phyloP scores from a whole-genome alignment of 2,113 vertebrate species.

The Eulacestoma nigropectus region DNA sequence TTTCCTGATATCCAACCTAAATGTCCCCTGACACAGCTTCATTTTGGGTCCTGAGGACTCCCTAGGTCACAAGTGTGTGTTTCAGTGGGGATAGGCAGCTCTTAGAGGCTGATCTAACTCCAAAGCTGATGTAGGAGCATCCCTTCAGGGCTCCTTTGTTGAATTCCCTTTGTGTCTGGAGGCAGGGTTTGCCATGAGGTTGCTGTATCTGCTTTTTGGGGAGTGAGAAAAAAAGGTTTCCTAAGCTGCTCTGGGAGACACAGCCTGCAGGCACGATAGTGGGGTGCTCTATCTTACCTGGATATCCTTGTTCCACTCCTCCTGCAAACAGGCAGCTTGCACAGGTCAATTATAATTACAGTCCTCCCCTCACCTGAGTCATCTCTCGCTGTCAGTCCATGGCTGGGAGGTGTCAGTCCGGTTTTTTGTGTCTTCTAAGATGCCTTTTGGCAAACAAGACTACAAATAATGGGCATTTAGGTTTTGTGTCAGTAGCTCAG shows the following conservation, averaged over 20 bases:
- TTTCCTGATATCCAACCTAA: background rate
- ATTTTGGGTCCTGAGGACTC: background rate
- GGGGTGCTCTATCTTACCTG: background rate
- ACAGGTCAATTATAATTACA: background rate
- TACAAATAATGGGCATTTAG: background rate
- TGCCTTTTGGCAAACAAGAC: background rate
- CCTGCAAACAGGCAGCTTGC: background rate
- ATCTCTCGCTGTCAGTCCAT: background rate
- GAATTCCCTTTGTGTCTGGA: background rate
- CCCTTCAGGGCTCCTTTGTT: background rate
- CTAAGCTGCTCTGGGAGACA: background rate
- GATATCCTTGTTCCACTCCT: background rate
- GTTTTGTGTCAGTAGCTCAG: background rate
- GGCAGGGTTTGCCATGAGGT: background rate
- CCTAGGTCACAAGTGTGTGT: background rate
- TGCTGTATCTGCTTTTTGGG: background rate
- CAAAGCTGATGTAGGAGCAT: background rate
- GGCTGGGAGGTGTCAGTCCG: background rate
- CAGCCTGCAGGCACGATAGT: background rate
- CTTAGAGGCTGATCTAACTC: background rate
- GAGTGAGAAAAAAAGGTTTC: accelerated
- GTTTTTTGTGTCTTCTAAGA: background rate
- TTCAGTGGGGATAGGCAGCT: background rate
- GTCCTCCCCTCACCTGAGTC: background rate
- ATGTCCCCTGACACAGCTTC: background rate